Base-by-base conservation (phyloP, 1,140 invertebrate species). In the Latrodectus geometricus region DNA sequence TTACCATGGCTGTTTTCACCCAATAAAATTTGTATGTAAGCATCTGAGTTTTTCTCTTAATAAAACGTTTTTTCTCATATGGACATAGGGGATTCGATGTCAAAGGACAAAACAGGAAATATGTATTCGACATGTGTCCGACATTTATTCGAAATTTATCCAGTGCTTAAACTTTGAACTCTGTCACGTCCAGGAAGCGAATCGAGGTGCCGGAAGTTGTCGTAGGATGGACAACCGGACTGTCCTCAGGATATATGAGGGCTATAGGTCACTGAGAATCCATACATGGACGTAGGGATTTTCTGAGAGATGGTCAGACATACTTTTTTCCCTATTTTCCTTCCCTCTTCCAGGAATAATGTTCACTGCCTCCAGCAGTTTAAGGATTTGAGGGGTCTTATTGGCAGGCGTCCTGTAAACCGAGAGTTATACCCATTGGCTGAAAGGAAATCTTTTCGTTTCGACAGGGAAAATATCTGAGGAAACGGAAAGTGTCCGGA, bases 181-280 rank as follows among this genome's bases (percentile, higher is more conserved):
- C 69, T 87, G 69, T 79, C 85, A 87, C 75, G 85, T 87, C 69
- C 85, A 72, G 85, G 77, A 80, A 80, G 76, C 52, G 48, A 52
- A 50, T 21, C 23, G 8, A 15, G 69, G 49, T 73, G 61, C 76
- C 85, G 85, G 85, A 87, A 80, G 85, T 79, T 80, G 76, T 87
- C 76, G 20, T 11, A 48, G 75, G 69, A 49, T 66, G 85, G 69
- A 70, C 74, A 69, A 72, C 56, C 73, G 72, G 56, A 66, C 56
- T 50, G 72, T 68, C 75, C 75, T 61, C 50, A 20, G 65, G 61
- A 77, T 72, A 65, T 49, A 15, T 23, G 20, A 4, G 54, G 54
- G 0, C 8, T 35, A 35, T 35, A 35, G 35, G 35, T 35, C 35
- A 35, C 35, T 35, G 35, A 35, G 35, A 35, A 35, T 35, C 35